Evolutionary conservation across 2,888 invertebrate genomes (phyloP).

Genomic region (Caenorhabditis parvicauda): DNA sequence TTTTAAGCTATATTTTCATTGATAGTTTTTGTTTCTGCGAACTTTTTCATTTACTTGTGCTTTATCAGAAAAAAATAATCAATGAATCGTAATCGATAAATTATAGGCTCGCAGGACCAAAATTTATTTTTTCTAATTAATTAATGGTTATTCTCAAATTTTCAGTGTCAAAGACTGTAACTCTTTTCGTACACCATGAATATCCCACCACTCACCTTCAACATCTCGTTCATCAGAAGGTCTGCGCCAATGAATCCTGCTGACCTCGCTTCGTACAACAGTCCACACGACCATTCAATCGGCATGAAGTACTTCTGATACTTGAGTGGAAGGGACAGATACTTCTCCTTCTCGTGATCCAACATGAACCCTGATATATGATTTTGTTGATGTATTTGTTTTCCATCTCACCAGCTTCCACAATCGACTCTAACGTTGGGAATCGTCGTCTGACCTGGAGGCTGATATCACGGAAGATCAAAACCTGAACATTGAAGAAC

Average conservation of each 20-base stretch:
- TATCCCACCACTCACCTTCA: too few species aligned
- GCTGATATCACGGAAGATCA: slow-evolving; percentile 43
- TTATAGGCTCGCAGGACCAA: too few species aligned
- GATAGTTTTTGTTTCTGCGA: too few species aligned
- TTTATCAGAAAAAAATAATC: too few species aligned
- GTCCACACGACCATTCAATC: slow-evolving; percentile 37
- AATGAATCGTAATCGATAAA: neutral
- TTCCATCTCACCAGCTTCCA: slow-evolving; percentile 24
- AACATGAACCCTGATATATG: slow-evolving; percentile 35
- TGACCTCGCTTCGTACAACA: slow-evolving; percentile 35
- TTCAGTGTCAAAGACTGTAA: too few species aligned
- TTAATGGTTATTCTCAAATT: too few species aligned
- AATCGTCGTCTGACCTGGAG: slow-evolving; percentile 44
- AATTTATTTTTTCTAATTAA: too few species aligned
- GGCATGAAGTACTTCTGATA: slow-evolving; percentile 41
- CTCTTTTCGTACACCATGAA: too few species aligned
- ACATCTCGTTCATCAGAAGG: slow-evolving; percentile 42
- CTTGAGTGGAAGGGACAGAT: slow-evolving; percentile 17
- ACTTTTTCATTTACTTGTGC: too few species aligned
- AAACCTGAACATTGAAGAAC: slow-evolving; percentile 19
- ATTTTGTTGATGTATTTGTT: neutral
- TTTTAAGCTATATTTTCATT: too few species aligned
- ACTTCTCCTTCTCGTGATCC: slow-evolving; percentile 31
- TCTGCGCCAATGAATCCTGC: slow-evolving; percentile 41
- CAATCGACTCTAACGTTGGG: slow-evolving; percentile 40